Base-by-base conservation (phyloP, 1,140 invertebrate species). In the Bombus superbus region DNA sequence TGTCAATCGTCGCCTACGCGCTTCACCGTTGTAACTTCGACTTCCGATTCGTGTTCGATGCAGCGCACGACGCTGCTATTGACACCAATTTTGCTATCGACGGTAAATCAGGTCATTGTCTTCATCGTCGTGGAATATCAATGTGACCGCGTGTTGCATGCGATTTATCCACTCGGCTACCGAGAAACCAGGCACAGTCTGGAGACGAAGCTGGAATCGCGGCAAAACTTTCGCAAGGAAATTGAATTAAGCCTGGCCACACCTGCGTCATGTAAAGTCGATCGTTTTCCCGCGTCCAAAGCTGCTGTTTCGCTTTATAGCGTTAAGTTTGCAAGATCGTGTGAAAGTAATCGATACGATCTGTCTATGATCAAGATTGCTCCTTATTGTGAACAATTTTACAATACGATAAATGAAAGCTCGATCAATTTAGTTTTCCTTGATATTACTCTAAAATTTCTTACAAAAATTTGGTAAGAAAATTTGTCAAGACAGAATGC, bases 71-170 rank as follows among this genome's bases (percentile, higher is more conserved):
- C 87, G 69, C 64, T 81, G 88, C 44, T 88, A 92, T 93, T 92
- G 92, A 92, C 91, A 92, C 83, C 89, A 75, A 92, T 93, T 88
- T 90, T 85, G 71, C 86, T 87, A 83, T 92, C 84, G 69, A 25
- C 80, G 66, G 64, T 83, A 89, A 94, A 94, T 71, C 91, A 76
- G 93, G 92, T 90, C 93, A 92, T 92, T 92, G 92, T 89, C 89
- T 91, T 88, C 84, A 85, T 80, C 42, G 40, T 57, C 68, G 62
- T 38, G 66, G 81, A 89, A 91, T 90, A 92, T 87, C 57, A 80
- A 84, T 89, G 32, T 13, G 35, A n/a, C 22, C 28, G 35, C 22
- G 18, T 71, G 22, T 44, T 66, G 59, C 42, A 18, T 42, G 57
- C 38, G 47, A 64, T 85, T 85, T 81, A 77, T 77, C 32, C 28